Evolutionary conservation across 2,113 vertebrate genomes (phyloP), one percentile per base, ranked within the genome.

Genomic region (Lates calcarifer): DNA sequence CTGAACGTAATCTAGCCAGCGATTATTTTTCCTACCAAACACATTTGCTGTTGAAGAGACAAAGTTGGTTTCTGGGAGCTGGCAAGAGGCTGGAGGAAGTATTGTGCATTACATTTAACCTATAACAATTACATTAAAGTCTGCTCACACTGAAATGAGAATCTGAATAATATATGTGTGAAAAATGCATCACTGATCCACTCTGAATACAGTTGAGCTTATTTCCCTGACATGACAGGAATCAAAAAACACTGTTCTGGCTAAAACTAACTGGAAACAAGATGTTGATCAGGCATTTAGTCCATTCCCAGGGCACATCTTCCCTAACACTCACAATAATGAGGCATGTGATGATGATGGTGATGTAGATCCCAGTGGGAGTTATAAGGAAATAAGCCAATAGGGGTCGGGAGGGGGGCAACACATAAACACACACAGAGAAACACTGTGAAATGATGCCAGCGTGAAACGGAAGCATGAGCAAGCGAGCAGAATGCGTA

Each of bases 401-500:
- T 49, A 47, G 61, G 63, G 76, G 66, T 85, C 56, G 24, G 26
- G 31, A 74, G 41, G 8, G 63, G 69, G 79, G 55, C 49, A 76
- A 69, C 20, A 29, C 43, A 24, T 61, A 67, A 67, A 83, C 35
- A 68, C 41, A 79, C 61, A 1, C 35, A 76, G 6, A 76, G 6
- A 49, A 57, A 67, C 24, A 8, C 63, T 39, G n/a, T 22, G 17
- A 47, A 51, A 62, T 58, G 45, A 43, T 41, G 53, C 53, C 10
- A 41, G 31, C 41, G 28, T 47, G 28, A 18, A 67, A 31, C 2
- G 35, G 56, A 64, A 68, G 58, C 7, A 12, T 39, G 43, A 56
- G 58, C 28, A 13, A 60, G 74, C 68, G 65, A 79, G 72, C 45
- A 51, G 70, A 89, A 83, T 82, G 33, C 37, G 53, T 58, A 74